A percentile compares a stretch with the other conserved stretches of the same genome.
Evolutionary conservation across 1,140 invertebrate genomes (phyloP).

Genomic region (Trichonephila clavata): DNA sequence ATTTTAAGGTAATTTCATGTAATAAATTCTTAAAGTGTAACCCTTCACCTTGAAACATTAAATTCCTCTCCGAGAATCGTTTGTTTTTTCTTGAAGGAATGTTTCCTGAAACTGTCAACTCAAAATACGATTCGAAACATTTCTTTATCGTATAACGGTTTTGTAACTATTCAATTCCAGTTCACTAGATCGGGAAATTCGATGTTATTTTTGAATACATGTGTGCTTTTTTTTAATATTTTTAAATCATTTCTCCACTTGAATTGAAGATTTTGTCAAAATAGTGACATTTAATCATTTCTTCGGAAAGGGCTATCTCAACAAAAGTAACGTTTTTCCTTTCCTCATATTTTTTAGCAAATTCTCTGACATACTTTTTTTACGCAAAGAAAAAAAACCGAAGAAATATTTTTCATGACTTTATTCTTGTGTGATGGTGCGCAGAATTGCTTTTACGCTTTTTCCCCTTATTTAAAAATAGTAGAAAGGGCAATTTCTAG

Average conservation of each 20-base stretch:
- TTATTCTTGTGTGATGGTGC: no score
- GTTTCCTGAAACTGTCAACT: background rate
- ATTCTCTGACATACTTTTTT: background rate
- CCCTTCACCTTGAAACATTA: no score
- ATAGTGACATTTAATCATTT: no score
- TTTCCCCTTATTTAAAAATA: no score
- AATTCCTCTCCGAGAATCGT: no score
- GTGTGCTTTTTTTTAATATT: background rate
- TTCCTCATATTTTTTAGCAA: background rate
- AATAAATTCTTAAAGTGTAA: no score
- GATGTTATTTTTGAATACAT: background rate
- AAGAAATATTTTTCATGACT: no score
- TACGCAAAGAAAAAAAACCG: no score
- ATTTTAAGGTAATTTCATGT: no score
- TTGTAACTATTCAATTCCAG: constrained; percentile 1
- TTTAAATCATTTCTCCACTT: background rate
- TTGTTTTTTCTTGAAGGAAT: background rate
- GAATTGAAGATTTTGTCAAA: background rate
- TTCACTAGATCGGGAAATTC: background rate
- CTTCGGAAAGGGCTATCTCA: no score
- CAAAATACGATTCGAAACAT: background rate
- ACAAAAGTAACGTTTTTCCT: background rate
- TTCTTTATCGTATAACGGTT: background rate
- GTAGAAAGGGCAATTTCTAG: no score
- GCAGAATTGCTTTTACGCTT: no score